These are phyloP conservation scores for Lithophane socia DNA, from an alignment of 2,888 invertebrate genomes.

Conservation along the genomic window DNA sequence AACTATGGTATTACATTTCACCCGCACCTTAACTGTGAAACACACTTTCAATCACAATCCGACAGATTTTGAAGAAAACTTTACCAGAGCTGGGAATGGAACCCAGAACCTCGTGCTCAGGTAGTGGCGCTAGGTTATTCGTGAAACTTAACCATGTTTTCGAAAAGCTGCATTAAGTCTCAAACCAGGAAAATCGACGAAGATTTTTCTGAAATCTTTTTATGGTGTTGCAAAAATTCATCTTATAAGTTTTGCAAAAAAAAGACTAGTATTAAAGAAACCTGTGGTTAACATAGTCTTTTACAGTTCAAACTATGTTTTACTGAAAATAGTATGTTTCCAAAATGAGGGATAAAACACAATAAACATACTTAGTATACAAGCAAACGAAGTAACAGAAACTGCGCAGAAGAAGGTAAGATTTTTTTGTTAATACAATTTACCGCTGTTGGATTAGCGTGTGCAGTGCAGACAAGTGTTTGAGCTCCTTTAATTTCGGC, in stretches of 20 bases:
- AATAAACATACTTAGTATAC: background rate
- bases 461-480: constrained; percentile 94
- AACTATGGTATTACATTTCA: background rate
- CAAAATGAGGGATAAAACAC: background rate
- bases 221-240: background rate
- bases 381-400: background rate
- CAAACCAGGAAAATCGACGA: background rate
- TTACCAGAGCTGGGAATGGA: background rate
- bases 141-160: background rate
- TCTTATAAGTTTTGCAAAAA: background rate
- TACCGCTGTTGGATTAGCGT: constrained; percentile 94
- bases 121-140: background rate
- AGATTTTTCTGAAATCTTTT: too few species aligned
- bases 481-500: constrained; percentile 93
- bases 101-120: background rate
- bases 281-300: too few species aligned
- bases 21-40: background rate
- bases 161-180: background rate
- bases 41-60: background rate
- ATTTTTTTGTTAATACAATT: constrained; percentile 38
- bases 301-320: background rate
- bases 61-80: background rate
- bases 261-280: background rate
- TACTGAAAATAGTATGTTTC: background rate
- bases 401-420: background rate